phyloP scores from a whole-genome alignment of 2,888 invertebrate genomes.

The Frankliniella intonsa region DNA sequence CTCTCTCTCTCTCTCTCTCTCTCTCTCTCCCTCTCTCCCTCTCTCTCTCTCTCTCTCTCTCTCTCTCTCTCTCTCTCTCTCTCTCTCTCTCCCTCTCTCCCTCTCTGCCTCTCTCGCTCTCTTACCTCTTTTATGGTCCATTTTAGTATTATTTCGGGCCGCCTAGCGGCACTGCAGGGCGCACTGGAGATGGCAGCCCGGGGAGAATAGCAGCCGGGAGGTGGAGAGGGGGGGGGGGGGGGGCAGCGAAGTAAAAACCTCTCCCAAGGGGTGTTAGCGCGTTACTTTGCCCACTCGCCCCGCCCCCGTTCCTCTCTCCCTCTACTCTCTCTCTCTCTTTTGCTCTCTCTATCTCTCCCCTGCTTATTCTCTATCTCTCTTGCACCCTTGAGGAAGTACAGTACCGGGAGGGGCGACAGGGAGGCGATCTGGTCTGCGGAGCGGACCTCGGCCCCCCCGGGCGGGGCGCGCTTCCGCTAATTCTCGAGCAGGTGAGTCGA shows the following conservation, averaged over 20 bases:
- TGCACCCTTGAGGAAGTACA: no score
- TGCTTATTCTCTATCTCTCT: neutral
- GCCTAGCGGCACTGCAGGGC: neutral
- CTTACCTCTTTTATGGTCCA: neutral
- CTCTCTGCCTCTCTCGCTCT: no score
- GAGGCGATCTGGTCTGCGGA: no score
- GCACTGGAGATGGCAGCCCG: neutral
- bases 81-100: no score
- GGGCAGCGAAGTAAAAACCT: neutral
- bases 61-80: no score
- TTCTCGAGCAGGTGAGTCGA: no score
- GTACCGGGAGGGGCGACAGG: no score
- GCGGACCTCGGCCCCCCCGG: no score
- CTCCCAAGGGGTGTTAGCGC: constrained; percentile 8
- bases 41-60: no score
- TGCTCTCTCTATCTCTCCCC: neutral
- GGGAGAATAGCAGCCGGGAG: neutral
- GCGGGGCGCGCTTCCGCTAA: no score
- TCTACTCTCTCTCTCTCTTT: neutral
- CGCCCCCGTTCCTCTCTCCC: neutral
- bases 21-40: no score
- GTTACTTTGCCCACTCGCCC: neutral
- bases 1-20: no score
- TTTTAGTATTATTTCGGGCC: constrained; percentile 10
- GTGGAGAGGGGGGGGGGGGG: neutral